Conservation (phyloP, 30 jellyfish, hydroid and myxozoan species). For the Pelagia noctiluca region DNA sequence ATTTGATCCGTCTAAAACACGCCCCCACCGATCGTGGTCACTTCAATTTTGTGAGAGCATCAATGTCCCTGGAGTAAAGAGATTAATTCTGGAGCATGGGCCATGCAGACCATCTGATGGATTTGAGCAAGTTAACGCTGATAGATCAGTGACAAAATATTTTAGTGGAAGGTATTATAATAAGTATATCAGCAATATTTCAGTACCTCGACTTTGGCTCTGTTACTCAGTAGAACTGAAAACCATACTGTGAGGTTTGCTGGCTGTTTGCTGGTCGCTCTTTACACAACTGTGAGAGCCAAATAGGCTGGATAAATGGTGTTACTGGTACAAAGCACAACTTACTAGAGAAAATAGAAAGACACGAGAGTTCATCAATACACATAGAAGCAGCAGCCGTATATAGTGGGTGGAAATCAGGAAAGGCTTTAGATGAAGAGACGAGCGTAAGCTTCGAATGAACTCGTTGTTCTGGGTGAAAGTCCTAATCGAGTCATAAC, state of each 20-base stretch:
- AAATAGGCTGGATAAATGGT: slow-evolving; percentile 37
- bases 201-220: slow-evolving; percentile 49
- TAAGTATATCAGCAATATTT: neutral
- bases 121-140: neutral
- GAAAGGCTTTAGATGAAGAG: too few species aligned
- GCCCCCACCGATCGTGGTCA: slow-evolving; percentile 62
- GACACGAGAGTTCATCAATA: slow-evolving; percentile 10
- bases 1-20: slow-evolving; percentile 17
- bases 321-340: neutral
- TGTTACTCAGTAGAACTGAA: slow-evolving; percentile 35
- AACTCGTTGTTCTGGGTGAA: slow-evolving; percentile 49
- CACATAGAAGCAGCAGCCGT: slow-evolving; percentile 6
- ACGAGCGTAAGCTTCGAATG: slow-evolving; percentile 16
- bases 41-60: slow-evolving; percentile 10
- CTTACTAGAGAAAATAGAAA: slow-evolving; percentile 26
- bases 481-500: slow-evolving; percentile 49
- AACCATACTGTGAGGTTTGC: slow-evolving; percentile 53
- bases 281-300: neutral
- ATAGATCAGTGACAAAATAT: slow-evolving; percentile 10
- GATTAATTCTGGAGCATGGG: slow-evolving; percentile 32
- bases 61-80: neutral
- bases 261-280: slow-evolving; percentile 66
- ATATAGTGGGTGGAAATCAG: too few species aligned
- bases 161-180: slow-evolving; percentile 20
- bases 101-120: slow-evolving; percentile 43